Percentiles rank a stretch among this genome's conserved stretches.
Conservation (phyloP, 2,113 vertebrate species). For the Melanerpes formicivorus region DNA sequence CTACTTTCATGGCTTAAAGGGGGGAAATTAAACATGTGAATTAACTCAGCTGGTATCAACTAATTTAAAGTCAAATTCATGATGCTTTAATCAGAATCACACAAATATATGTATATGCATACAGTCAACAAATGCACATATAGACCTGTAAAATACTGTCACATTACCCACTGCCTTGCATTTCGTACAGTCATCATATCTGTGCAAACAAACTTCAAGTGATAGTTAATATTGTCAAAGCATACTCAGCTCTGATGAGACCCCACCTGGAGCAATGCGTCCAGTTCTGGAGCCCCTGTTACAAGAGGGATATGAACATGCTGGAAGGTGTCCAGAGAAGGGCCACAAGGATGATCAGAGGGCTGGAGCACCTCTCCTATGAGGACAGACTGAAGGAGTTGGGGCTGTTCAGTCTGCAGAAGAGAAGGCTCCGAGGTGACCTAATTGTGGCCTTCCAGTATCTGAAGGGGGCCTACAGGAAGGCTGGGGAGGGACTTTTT, state of each 20-base stretch:
- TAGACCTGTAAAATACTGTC: not conserved
- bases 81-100: not conserved
- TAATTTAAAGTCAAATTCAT: not conserved
- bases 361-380: too few relatives aligned
- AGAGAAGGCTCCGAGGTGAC: too few relatives aligned
- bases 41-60: not conserved
- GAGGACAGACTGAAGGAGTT: too few relatives aligned
- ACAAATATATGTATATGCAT: not conserved
- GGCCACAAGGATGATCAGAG: too few relatives aligned
- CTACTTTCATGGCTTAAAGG: not conserved
- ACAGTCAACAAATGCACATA: not conserved
- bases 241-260: not conserved
- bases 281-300: too few relatives aligned
- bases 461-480: too few relatives aligned
- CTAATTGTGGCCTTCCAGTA: too few relatives aligned
- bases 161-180: not conserved
- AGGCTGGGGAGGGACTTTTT: too few relatives aligned
- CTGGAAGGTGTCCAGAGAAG: too few relatives aligned
- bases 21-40: not conserved
- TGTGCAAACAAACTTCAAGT: not conserved
- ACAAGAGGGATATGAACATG: too few relatives aligned
- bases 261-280: too few relatives aligned
- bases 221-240: not conserved
- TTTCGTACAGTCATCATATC: not conserved
- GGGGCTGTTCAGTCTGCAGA: too few relatives aligned